These are phyloP conservation scores for Octopus sinensis DNA, from an alignment of 1,140 invertebrate species.

Conservation along the genomic window DNA sequence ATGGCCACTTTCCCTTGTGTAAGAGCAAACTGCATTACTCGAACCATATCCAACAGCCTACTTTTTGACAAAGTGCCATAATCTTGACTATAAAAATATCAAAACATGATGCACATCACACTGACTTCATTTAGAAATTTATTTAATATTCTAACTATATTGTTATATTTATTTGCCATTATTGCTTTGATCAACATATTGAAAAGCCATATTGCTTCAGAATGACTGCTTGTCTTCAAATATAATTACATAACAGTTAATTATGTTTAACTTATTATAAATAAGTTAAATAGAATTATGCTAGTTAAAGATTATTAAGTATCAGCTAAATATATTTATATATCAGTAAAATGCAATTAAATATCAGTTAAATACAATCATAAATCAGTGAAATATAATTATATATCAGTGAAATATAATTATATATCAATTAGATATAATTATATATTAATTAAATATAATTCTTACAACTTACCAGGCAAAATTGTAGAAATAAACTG, in stretches of 20 bases:
- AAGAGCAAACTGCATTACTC: constrained; percentile 80
- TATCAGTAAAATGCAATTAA: no score
- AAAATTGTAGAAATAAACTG: constrained; percentile 72
- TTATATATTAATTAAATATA: no score
- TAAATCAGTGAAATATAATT: no score
- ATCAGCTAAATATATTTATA: no score
- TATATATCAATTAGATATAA: no score
- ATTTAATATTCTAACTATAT: background rate
- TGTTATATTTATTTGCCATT: background rate
- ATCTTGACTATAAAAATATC: constrained; percentile 66
- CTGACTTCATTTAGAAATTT: background rate
- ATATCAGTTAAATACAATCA: no score
- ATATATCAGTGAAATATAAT: no score
- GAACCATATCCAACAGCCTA: constrained; percentile 79
- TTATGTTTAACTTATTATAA: background rate
- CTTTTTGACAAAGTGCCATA: constrained; percentile 75
- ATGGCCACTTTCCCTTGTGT: constrained; percentile 80
- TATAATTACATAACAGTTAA: constrained; percentile 1
- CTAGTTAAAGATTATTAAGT: no score
- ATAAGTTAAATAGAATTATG: background rate
- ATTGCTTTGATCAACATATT: background rate
- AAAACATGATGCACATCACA: no score
- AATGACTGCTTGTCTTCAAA: background rate
- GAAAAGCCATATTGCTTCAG: background rate
- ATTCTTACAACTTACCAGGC: constrained; percentile 54